Base-by-base conservation (phyloP, 2,113 vertebrate species). In the Oostethus manadensis region DNA sequence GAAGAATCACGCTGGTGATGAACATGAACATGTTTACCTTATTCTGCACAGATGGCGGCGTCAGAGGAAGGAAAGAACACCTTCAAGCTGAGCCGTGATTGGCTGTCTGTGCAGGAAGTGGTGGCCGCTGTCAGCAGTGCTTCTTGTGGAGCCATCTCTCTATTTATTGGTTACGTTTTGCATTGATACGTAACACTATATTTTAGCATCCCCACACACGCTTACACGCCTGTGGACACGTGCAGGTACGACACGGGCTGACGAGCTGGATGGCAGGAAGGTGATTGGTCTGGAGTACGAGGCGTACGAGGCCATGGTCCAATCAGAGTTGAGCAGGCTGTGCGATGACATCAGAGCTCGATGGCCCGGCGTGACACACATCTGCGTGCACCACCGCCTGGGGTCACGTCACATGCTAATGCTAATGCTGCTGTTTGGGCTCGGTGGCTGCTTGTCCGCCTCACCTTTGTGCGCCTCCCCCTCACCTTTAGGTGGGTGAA, bases 201-300 rank as follows among this genome's bases (percentile, higher is more conserved):
- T n/a, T n/a, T 33, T 33, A 42, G 11, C 38, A 42, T 14, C 38
- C 4, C 7, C 11, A 14, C 38, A 0, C 1, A 42, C 10, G 2
- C 38, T 42, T 14, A 42, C 38, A 1, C 13, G 11, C 40, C 8
- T 38, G 10, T 13, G 29, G 29, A 35, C 17, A 35, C 29, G 5
- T 6, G 6, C 56, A 99, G 95, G 95, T 38, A 94, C 88, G 17
- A 96, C 94, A 16, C 92, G 95, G 0, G 75, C 72, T 81, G 94
- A 96, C 78, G 78, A 86, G 77, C 91, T 93, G 58, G 89, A 91
- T 45, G 92, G 91, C 15, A 92, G 90, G 77, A 93, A 88, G 69
- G 94, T 98, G 54, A 49, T 92, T 53, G 90, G 76, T 60, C 85
- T 99, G 62, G 92, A 96, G 76, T 98, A 97, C 58, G 95, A 98